A percentile compares a stretch with the other conserved stretches of the same genome.
Conservation (phyloP, 2,888 invertebrate genomes). For the Cheilosia grossa region DNA sequence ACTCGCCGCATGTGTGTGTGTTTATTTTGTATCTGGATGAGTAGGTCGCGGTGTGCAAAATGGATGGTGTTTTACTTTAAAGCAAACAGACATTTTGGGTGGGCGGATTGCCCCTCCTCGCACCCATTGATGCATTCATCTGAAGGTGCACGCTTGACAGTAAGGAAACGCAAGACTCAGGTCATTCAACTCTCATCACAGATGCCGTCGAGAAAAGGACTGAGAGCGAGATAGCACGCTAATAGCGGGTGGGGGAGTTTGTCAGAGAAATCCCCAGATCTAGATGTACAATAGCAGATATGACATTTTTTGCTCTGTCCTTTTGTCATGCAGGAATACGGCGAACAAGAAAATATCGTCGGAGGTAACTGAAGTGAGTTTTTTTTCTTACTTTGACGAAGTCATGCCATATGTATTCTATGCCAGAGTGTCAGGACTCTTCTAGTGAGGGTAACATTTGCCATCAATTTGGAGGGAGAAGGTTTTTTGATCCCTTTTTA, state of each 20-base stretch:
- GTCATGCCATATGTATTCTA: constrained; percentile 6
- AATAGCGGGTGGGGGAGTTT: background rate
- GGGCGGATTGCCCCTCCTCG: background rate
- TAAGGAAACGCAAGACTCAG: constrained; percentile 3
- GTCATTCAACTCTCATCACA: background rate
- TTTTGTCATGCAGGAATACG: constrained; percentile 22
- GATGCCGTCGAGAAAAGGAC: background rate
- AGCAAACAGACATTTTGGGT: constrained; percentile 23
- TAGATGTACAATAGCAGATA: constrained; percentile 27
- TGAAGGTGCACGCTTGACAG: background rate
- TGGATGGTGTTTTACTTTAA: constrained; percentile 5
- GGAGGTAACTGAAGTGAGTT: constrained; percentile 7
- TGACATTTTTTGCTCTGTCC: constrained; percentile 10
- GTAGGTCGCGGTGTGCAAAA: constrained; percentile 35
- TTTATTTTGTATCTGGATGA: constrained; percentile 31
- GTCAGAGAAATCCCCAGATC: constrained; percentile 4
- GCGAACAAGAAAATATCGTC: background rate
- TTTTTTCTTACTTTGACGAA: constrained; percentile 8
- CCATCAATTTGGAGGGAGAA: constrained; percentile 13
- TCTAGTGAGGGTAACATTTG: background rate
- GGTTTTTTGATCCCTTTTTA: constrained; percentile 23
- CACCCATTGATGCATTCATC: constrained; percentile 21
- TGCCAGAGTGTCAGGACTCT: constrained; percentile 8
- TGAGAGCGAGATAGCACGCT: background rate
- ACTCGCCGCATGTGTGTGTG: background rate